Conservation (phyloP, 2,113 vertebrate species). For the Garra rufa region DNA sequence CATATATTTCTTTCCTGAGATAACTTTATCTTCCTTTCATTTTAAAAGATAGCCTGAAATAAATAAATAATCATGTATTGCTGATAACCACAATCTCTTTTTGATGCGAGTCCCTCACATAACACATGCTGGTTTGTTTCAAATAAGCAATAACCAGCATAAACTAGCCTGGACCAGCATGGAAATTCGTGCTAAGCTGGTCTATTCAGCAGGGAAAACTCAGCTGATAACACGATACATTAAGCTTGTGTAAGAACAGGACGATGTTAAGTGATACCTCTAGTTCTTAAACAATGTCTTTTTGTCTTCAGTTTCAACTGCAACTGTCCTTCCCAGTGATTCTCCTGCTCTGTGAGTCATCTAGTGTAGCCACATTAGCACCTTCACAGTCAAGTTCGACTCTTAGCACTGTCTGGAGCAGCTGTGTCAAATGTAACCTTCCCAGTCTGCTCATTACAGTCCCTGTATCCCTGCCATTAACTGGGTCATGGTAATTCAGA, state of each 20-base stretch:
- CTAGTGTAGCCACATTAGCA: constrained; percentile 15
- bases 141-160: neutral
- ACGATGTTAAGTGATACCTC: neutral
- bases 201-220: neutral
- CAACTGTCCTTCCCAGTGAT: neutral
- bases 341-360: constrained; percentile 1
- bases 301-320: neutral
- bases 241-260: constrained; percentile 4
- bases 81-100: neutral
- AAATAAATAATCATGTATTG: neutral
- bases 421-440: constrained; percentile 33
- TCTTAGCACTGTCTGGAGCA: constrained; percentile 41
- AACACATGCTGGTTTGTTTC: neutral
- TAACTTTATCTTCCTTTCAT: too few relatives aligned
- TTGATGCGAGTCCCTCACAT: neutral
- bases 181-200: neutral
- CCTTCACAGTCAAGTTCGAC: constrained; percentile 24
- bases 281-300: constrained; percentile 12
- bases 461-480: constrained; percentile 21
- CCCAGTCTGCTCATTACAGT: constrained; percentile 31
- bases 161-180: constrained; percentile 1
- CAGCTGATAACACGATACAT: neutral
- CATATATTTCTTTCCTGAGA: neutral
- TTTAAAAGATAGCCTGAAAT: neutral
- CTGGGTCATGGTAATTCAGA: constrained; percentile 23